A percentile compares a stretch with the other conserved stretches of the same genome.
Evolutionary conservation across 2,888 invertebrate genomes (phyloP).

Genomic region (Gasteruption jaculator): DNA sequence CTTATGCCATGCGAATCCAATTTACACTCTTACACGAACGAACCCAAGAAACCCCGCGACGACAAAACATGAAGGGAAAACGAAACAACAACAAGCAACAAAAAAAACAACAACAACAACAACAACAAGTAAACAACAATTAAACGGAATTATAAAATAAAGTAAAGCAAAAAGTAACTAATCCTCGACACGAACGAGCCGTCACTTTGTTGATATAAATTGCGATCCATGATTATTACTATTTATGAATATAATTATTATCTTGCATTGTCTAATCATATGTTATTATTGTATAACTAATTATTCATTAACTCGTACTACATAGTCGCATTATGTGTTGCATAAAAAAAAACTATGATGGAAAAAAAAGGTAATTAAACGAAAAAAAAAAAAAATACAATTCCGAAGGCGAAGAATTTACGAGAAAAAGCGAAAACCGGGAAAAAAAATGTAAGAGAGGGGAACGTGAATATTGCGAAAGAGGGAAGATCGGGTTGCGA

Average conservation of each 20-base stretch:
- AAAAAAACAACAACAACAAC: too few species aligned
- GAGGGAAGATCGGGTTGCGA: slow-evolving; percentile 17
- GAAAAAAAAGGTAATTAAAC: slow-evolving; percentile 10
- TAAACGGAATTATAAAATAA: slow-evolving; percentile 3
- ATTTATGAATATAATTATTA: slow-evolving; percentile 52
- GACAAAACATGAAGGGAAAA: too few species aligned
- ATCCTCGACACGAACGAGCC: slow-evolving; percentile 37
- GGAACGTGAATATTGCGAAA: slow-evolving; percentile 13
- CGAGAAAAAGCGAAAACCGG: slow-evolving; percentile 26
- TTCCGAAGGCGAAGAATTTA: slow-evolving; percentile 33
- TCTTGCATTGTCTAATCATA: slow-evolving; percentile 53
- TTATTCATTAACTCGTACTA: slow-evolving; percentile 52
- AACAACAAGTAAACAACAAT: slow-evolving; percentile 7
- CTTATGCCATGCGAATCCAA: too few species aligned
- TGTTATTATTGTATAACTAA: slow-evolving; percentile 52
- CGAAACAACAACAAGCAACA: too few species aligned
- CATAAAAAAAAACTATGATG: slow-evolving; percentile 33
- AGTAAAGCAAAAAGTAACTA: slow-evolving; percentile 8
- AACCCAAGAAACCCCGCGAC: too few species aligned
- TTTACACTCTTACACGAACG: too few species aligned
- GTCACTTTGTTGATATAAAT: slow-evolving; percentile 51
- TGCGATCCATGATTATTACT: slow-evolving; percentile 52
- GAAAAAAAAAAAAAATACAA: slow-evolving; percentile 35
- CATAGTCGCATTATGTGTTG: slow-evolving; percentile 52
- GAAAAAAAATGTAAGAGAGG: slow-evolving; percentile 20